Evolutionary conservation across 2,888 invertebrate species (phyloP).

Genomic region (Tipula vernalis): DNA sequence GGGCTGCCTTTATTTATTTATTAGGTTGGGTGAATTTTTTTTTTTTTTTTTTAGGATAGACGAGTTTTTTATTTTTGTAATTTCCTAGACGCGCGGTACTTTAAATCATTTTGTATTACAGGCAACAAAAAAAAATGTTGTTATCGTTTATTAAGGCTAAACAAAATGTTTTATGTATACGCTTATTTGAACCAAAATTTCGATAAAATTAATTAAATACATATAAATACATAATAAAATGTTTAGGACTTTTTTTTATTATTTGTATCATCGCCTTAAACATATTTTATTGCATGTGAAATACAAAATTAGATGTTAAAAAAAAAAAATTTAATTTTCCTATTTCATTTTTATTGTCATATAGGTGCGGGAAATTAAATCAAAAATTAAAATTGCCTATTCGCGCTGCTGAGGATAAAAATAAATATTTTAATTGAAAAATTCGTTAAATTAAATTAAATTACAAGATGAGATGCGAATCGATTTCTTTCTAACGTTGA

Average conservation of each 20-base stretch:
- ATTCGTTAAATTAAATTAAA: neutral
- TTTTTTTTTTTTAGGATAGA: neutral
- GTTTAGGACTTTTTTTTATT: neutral
- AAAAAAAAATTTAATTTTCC: neutral
- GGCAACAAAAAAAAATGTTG: neutral
- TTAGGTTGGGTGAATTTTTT: neutral
- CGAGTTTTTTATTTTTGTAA: neutral
- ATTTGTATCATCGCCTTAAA: neutral
- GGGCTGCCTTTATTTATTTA: neutral
- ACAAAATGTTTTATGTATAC: neutral
- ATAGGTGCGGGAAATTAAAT: neutral
- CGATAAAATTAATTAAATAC: neutral
- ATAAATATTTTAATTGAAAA: neutral
- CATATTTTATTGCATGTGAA: neutral
- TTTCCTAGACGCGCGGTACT: neutral
- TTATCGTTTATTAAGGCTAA: neutral
- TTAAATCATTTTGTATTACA: neutral
- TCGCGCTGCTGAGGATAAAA: neutral
- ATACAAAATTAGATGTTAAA: neutral
- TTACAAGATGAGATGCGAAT: neutral
- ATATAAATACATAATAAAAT: neutral
- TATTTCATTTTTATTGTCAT: neutral
- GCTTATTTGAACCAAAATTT: neutral
- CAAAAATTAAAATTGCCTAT: neutral
- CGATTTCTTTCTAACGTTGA: neutral